Evolutionary conservation across 2,888 invertebrate species (phyloP), one percentile per base, ranked within the genome.

Genomic region (Mythimna loreyi): DNA sequence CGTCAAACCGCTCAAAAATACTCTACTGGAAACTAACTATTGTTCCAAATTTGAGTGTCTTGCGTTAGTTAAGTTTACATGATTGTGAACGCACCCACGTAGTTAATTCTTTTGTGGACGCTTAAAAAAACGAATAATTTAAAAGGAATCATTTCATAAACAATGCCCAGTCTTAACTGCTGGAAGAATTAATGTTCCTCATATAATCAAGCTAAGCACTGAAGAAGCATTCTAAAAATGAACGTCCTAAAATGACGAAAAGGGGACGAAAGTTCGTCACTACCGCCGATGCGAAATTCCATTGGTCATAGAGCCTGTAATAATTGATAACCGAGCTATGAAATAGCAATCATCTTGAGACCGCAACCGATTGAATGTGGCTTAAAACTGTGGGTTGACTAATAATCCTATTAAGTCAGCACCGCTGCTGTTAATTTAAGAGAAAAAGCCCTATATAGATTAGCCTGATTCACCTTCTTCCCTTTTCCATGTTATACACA

Each of bases 331-430:
- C 11, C 3, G 16, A 40, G 47, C 16, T 2, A 16, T 16, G 1
- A 25, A n/a, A 60, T 0, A n/a, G 16, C 49, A 50, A 43, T 25
- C 9, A 61, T 50, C 4, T 40, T 36, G 2, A n/a, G 3, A 65
- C 40, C 43, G 19, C 28, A 52, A 43, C 5, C 52, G 25, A 43
- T 57, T 28, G 28, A 43, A 67, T 33, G 16, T n/a, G 50, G n/a
- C 33, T 52, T 11, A 40, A 65, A 50, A 13, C 13, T 11, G 11
- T 47, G 33, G 33, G 21, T 62, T 64, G 47, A 36, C 11, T 36
- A 47, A 25, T 60, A 45, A 61, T 9, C 64, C 2, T 11, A 49
- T 50, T 40, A 13, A 21, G 6, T 9, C 8, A 1, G 3, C 16
- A 9, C 6, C 1, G 23, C 8, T 16, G 2, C 21, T 36, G 3